Evolutionary conservation across 2,113 vertebrate species (phyloP).

Genomic region (Puffinus mauretanicus): DNA sequence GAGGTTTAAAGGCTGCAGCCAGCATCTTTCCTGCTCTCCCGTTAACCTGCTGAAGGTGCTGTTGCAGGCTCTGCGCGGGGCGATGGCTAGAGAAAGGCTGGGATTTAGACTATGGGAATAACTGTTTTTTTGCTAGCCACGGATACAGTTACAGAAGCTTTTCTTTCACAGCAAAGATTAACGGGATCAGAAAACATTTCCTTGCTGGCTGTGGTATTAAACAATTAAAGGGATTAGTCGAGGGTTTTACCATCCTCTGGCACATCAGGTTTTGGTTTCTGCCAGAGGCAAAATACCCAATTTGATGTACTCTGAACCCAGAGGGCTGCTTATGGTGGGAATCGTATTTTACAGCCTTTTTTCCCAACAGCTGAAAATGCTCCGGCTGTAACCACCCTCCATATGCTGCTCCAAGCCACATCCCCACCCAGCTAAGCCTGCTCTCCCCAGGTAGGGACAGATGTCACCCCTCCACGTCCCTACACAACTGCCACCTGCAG

Average conservation of each 20-base stretch:
- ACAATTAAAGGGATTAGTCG: neutral
- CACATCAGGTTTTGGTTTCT: neutral
- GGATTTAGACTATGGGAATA: neutral
- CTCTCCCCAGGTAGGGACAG: neutral
- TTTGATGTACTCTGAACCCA: neutral
- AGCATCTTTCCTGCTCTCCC: neutral
- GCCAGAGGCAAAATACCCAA: slow-evolving; percentile 18
- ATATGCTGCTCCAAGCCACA: neutral
- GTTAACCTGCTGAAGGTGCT: neutral
- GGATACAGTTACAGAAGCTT: neutral
- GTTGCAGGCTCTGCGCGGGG: neutral
- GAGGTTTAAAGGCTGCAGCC: neutral
- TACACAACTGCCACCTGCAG: accelerated
- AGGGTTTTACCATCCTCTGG: neutral
- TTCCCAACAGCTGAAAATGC: slow-evolving; percentile 20
- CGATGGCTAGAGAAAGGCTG: neutral
- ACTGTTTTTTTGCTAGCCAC: neutral
- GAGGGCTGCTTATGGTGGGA: neutral
- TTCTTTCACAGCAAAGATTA: neutral
- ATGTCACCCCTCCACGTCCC: neutral
- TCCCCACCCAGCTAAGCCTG: accelerated
- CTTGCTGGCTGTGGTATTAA: neutral
- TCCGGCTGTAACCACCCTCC: neutral
- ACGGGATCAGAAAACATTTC: neutral
- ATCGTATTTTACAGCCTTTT: slow-evolving; percentile 23